Evolutionary conservation across 2,888 invertebrate species (phyloP), one percentile per base, ranked within the genome.

Genomic region (Encarsia formosa): DNA sequence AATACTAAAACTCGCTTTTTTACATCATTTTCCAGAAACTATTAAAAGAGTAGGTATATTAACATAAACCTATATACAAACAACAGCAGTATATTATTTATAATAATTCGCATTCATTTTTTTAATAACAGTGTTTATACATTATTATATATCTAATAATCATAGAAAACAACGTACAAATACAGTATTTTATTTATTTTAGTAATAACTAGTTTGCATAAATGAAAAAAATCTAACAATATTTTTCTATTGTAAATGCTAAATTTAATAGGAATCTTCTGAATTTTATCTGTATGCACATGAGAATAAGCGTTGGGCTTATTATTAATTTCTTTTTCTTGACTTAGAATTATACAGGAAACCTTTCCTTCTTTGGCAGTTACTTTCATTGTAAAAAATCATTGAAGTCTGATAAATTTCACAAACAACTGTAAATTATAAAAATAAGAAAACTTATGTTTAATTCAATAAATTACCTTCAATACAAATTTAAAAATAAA

Each of bases 281-380:
- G 34, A 32, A 46, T 34, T 38, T 43, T 31, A 20, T 18, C 19
- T 22, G 19, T 18, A 40, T n/a, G n/a, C n/a, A n/a, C n/a, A n/a
- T n/a, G 37, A 46, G 42, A 42, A 37, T 23, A 39, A 49, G 42
- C 42, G 41, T 37, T 24, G 39, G n/a, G 34, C 15, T 19, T 34
- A 42, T 47, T n/a, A n/a, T n/a, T n/a, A n/a, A n/a, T n/a, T n/a
- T n/a, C n/a, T n/a, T n/a, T n/a, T n/a, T 48, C 54, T 51, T 51
- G 54, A 50, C 54, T 54, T 54, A 50, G 50, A 54, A 49, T 49
- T 13, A 41, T 37, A 40, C 50, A 51, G 50, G 54, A 54, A 54
- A 50, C 18, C 24, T 35, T 51, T 54, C 51, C 54, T 37, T 54
- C 51, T 54, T 54, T 54, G 54, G 54, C 48, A 54, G 29, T 43